phyloP scores from a whole-genome alignment of 2,113 vertebrate genomes.

The Amphilophus citrinellus region DNA sequence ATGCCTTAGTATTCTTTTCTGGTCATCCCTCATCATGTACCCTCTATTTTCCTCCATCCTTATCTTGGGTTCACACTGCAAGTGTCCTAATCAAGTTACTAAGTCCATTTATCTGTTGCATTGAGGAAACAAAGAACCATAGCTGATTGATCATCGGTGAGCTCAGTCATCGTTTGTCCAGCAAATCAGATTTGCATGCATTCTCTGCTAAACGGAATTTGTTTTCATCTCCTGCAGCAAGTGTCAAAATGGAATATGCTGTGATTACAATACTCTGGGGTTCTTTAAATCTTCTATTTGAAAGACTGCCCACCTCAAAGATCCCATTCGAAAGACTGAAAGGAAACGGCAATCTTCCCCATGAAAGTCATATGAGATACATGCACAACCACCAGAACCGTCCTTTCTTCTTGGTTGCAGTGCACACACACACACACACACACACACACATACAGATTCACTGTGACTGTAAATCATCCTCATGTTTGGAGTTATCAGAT shows the following conservation, averaged over 20 bases:
- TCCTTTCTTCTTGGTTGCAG: neutral
- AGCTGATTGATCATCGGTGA: slow-evolving; percentile 14
- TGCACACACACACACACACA: no score
- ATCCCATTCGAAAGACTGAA: neutral
- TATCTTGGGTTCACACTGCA: slow-evolving; percentile 6
- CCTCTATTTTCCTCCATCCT: neutral
- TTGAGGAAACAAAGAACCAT: neutral
- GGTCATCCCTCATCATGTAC: neutral
- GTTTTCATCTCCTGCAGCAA: neutral
- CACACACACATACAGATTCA: neutral
- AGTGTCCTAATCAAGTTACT: neutral
- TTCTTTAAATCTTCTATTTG: neutral
- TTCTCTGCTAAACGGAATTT: slow-evolving; percentile 1
- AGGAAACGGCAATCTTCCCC: neutral
- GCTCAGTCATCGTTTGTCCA: slow-evolving; percentile 16
- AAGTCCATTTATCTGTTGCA: neutral
- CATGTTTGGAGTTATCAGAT: neutral
- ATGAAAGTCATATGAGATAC: neutral
- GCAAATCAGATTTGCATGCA: slow-evolving; percentile 6
- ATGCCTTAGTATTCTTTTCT: neutral
- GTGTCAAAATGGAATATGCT: neutral
- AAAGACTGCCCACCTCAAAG: neutral
- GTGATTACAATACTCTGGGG: neutral
- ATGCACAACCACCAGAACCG: neutral
- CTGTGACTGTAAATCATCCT: neutral